Conservation (phyloP, 2,797 vertebrate species). For the Melanotaenia boesemani region DNA sequence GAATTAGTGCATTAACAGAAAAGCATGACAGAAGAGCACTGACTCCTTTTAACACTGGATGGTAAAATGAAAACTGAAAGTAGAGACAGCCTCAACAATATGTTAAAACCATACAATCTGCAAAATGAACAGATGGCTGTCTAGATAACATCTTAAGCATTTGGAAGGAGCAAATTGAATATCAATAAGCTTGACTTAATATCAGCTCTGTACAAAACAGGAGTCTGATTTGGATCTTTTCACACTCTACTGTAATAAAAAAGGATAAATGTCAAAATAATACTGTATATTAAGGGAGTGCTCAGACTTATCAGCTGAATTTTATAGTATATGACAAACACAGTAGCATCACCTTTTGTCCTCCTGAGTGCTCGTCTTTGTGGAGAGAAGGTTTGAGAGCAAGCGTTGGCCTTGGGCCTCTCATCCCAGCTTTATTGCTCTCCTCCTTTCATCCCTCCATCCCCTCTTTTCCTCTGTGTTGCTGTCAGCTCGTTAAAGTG, state of each 20-base stretch:
- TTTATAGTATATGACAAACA: background rate
- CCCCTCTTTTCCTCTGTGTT: conserved; percentile 37
- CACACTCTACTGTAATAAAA: background rate
- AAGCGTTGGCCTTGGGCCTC: conserved; percentile 66
- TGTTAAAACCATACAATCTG: conserved; percentile 5
- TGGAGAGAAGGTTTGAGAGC: conserved; percentile 38
- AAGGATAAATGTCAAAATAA: background rate
- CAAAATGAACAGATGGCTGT: background rate
- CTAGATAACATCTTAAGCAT: background rate
- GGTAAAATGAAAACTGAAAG: background rate
- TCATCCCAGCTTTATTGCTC: conserved; percentile 65
- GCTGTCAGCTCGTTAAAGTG: conserved; percentile 73
- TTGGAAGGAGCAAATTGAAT: background rate
- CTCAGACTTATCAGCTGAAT: background rate
- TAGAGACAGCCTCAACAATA: background rate
- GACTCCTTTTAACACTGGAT: conserved; percentile 10
- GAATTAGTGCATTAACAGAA: conserved; percentile 13
- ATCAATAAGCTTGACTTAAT: background rate
- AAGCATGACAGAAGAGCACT: conserved; percentile 11
- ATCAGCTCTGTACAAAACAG: background rate
- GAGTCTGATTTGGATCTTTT: background rate
- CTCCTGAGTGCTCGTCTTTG: conserved; percentile 36
- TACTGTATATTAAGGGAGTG: background rate
- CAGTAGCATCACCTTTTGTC: background rate
- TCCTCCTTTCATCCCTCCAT: conserved; percentile 43